Percentiles rank a stretch among this genome's conserved stretches.
phyloP scores from a whole-genome alignment of 2,113 vertebrate species.

The Pleuronectes platessa region DNA sequence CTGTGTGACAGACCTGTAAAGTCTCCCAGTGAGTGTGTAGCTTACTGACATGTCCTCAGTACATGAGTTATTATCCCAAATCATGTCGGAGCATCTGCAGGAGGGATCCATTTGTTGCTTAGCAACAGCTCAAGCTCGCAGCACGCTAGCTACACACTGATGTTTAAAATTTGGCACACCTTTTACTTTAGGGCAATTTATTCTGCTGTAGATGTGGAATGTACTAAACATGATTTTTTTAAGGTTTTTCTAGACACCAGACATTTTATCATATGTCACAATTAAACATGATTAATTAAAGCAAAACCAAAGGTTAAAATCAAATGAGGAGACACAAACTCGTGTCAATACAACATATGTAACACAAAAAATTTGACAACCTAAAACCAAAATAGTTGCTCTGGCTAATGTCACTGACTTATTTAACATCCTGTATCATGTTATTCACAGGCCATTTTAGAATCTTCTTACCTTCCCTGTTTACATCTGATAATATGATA shows the following conservation, averaged over 20 bases:
- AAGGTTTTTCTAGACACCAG: too few species aligned
- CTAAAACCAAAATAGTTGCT: not conserved
- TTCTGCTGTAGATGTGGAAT: conserved; percentile 20
- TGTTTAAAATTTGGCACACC: conserved; percentile 44
- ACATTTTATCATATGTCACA: not conserved
- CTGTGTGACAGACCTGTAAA: conserved; percentile 42
- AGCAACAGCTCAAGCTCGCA: conserved; percentile 70
- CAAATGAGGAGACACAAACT: too few species aligned
- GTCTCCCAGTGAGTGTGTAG: conserved; percentile 46
- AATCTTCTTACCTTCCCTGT: too few species aligned
- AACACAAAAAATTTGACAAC: too few species aligned
- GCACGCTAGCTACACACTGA: conserved; percentile 55
- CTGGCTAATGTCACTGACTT: not conserved
- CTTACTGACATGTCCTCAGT: conserved; percentile 60
- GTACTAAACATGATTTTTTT: not conserved
- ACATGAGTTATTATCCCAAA: conserved; percentile 62
- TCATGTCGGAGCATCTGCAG: conserved; percentile 71
- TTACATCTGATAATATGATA: too few species aligned
- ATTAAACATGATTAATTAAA: not conserved
- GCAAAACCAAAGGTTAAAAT: too few species aligned
- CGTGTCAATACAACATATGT: too few species aligned
- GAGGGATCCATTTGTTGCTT: conserved; percentile 75
- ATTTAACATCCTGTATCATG: not conserved
- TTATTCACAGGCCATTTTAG: too few species aligned
- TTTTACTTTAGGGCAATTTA: conserved; percentile 31